These are phyloP conservation scores for Eurytoma californica DNA, from an alignment of 2,888 invertebrate species.

Conservation along the genomic window DNA sequence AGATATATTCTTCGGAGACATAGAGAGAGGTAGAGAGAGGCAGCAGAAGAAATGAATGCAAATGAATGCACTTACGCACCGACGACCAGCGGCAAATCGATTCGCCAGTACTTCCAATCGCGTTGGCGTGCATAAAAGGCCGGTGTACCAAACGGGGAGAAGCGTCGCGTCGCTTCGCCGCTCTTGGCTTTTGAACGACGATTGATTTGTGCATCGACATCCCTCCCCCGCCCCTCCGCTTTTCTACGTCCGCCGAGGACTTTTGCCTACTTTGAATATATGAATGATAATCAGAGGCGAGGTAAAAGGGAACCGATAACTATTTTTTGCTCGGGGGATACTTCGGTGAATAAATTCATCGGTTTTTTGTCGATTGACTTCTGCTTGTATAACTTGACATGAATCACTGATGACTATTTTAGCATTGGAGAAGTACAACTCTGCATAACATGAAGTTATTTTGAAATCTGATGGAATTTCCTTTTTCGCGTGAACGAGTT, in stretches of 20 bases:
- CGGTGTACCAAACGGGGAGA: not conserved
- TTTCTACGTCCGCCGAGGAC: not conserved
- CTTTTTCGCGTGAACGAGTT: too few relatives aligned
- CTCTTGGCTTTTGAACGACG: conserved; percentile 21
- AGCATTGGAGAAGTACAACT: too few relatives aligned
- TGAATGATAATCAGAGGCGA: conserved; percentile 30
- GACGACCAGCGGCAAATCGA: conserved; percentile 3
- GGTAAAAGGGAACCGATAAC: too few relatives aligned
- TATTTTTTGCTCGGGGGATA: too few relatives aligned
- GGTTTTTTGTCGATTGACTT: too few relatives aligned
- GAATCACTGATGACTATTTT: too few relatives aligned
- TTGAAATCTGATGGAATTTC: too few relatives aligned
- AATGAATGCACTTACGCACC: conserved; percentile 27
- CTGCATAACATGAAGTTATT: too few relatives aligned
- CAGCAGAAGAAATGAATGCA: not conserved
- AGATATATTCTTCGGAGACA: too few relatives aligned
- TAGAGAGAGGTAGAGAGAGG: not conserved
- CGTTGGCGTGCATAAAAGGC: not conserved
- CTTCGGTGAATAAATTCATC: too few relatives aligned
- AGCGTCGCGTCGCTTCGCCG: not conserved
- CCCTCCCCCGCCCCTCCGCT: not conserved
- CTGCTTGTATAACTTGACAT: too few relatives aligned
- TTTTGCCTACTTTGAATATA: conserved; percentile 16
- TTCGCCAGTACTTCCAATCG: not conserved
- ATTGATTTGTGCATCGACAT: conserved; percentile 15